Conservation (phyloP, 2,113 vertebrate species). For the Anthoscopus minutus region DNA sequence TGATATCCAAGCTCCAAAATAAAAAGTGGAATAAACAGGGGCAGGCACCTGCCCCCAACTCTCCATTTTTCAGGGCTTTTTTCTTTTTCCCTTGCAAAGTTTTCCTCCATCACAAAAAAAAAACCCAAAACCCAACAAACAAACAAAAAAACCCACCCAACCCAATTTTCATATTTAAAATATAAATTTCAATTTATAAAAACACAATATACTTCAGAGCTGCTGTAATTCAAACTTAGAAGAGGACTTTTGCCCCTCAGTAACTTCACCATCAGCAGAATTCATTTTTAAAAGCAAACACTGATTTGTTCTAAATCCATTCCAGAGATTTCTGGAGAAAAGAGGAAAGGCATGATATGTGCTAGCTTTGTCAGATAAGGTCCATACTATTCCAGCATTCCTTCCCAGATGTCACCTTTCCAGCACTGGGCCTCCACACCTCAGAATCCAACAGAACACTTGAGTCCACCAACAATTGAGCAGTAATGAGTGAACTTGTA, state of each 20-base stretch:
- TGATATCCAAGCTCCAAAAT: background rate
- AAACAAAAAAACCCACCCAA: too few relatives aligned
- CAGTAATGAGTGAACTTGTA: background rate
- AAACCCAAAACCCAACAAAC: background rate
- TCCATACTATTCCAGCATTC: background rate
- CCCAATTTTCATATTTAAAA: background rate
- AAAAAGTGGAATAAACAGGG: background rate
- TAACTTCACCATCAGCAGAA: background rate
- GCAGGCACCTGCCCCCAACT: background rate
- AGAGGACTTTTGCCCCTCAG: background rate
- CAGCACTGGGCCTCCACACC: background rate
- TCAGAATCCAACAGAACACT: background rate
- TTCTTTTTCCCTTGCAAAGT: background rate
- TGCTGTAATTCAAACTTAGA: background rate
- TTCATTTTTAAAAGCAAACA: background rate
- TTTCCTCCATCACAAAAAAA: background rate
- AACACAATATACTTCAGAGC: background rate
- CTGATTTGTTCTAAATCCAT: background rate
- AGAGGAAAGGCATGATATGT: accelerated
- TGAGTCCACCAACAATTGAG: background rate
- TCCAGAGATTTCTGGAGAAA: background rate
- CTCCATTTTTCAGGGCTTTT: background rate
- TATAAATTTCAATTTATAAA: background rate
- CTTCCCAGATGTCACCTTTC: background rate
- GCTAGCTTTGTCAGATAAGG: background rate